These are phyloP conservation scores for Aix galericulata DNA, from an alignment of 2,113 vertebrate genomes.

Conservation along the genomic window DNA sequence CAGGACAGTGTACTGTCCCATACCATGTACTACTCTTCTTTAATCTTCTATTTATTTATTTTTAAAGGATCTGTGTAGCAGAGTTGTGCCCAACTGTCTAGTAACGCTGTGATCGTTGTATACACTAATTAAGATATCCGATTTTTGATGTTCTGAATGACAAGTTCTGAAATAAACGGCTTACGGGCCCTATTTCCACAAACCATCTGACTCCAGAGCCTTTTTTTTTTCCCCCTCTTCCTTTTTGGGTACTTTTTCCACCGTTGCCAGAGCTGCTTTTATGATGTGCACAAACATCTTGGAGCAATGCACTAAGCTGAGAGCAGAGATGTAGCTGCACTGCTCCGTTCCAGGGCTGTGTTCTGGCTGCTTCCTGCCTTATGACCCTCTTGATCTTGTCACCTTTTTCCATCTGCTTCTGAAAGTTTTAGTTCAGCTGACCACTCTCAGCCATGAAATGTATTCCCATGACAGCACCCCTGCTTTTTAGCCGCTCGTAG, in stretches of 20 bases:
- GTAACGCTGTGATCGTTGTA: slow-evolving; percentile 67
- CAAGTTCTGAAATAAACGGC: slow-evolving; percentile 79
- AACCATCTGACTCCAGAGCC: slow-evolving; percentile 64
- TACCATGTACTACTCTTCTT: neutral
- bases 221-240: slow-evolving; percentile 22
- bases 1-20: slow-evolving; percentile 45
- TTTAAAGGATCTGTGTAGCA: slow-evolving; percentile 46
- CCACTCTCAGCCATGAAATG: neutral
- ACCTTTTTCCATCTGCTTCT: slow-evolving; percentile 19
- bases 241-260: neutral
- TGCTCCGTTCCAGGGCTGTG: neutral
- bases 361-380: neutral
- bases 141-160: slow-evolving; percentile 38
- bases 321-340: neutral
- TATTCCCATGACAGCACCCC: neutral
- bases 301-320: neutral
- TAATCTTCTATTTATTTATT: slow-evolving; percentile 44
- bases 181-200: slow-evolving; percentile 60
- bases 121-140: slow-evolving; percentile 6
- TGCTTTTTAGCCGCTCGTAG: neutral
- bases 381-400: neutral
- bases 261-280: neutral
- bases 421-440: neutral
- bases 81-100: slow-evolving; percentile 63
- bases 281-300: accelerated